Evolutionary conservation across 2,797 vertebrate genomes (phyloP), one percentile per base, ranked within the genome.

Genomic region (Glyptemys insculpta): DNA sequence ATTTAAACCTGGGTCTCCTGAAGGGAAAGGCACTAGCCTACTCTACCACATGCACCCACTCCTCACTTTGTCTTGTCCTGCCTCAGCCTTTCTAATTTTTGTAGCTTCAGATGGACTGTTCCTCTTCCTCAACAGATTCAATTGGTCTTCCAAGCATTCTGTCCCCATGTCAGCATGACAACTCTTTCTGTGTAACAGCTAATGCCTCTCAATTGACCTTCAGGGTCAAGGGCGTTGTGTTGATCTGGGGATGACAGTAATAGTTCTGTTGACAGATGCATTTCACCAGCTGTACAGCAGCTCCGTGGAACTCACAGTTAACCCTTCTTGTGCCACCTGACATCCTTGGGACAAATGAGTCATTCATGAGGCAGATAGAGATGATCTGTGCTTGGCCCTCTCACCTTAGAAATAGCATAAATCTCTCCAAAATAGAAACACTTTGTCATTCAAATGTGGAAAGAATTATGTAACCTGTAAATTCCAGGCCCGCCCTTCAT

Each of bases 211-310:
- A 91, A 90, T 97, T 98, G 98, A 99, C 98, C 97, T 98, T 97
- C 94, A 99, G 99, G 99, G 99, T 99, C 98, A 98, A 98, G 98
- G 98, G 98, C 98, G 95, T 95, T 97, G 97, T 97, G 96, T 97
- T 98, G 98, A 98, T 98, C 98, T 97, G 96, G 97, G 96, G 94
- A 98, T 99, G 99, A 99, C 99, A 99, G 99, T 99, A 99, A 99
- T 99, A 99, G 99, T 99, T 95, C 97, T 96, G 99, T 97, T 99
- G 99, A 99, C 99, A 99, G 99, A 99, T 98, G 98, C 98, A 98
- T 98, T 98, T 98, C 98, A 98, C 99, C 99, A 99, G 99, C 99
- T 99, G 99, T 98, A 97, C 57, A 85, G 95, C 95, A 87, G 79
- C 96, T 97, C 92, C 47, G 92, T 94, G 94, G 89, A 79, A 94